phyloP scores from a whole-genome alignment of 2,888 invertebrate species.

The Drosophila lacicola region DNA sequence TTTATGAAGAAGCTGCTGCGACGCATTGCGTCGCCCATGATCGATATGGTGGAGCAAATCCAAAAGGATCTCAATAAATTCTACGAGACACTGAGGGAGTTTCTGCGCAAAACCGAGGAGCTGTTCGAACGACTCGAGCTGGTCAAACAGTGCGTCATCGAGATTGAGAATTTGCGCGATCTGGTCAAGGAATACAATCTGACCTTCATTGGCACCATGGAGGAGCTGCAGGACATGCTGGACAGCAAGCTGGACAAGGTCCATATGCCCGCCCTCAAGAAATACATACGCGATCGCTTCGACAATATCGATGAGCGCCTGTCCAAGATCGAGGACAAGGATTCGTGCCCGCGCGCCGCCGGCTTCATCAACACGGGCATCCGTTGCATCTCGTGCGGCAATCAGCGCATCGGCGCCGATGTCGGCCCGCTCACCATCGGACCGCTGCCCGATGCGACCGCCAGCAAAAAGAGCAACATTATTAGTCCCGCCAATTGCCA shows the following conservation, averaged over 20 bases:
- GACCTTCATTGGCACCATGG: slow-evolving; percentile 79
- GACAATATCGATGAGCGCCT: slow-evolving; percentile 63
- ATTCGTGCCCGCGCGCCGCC: slow-evolving; percentile 77
- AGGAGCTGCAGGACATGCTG: slow-evolving; percentile 84
- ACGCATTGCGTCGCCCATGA: slow-evolving; percentile 73
- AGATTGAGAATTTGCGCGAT: slow-evolving; percentile 68
- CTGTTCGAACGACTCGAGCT: slow-evolving; percentile 75
- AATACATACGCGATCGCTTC: slow-evolving; percentile 74
- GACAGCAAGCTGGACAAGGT: slow-evolving; percentile 83
- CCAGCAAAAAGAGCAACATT: background rate
- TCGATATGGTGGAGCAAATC: slow-evolving; percentile 70
- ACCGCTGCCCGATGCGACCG: slow-evolving; percentile 48
- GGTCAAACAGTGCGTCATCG: slow-evolving; percentile 74
- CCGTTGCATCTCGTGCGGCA: slow-evolving; percentile 80
- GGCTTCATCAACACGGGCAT: slow-evolving; percentile 75
- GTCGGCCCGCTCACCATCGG: slow-evolving; percentile 52
- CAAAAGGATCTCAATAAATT: slow-evolving; percentile 62
- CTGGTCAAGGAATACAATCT: slow-evolving; percentile 60
- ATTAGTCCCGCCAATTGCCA: slow-evolving; percentile 27
- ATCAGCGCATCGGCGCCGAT: slow-evolving; percentile 69
- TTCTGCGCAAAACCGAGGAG: slow-evolving; percentile 65
- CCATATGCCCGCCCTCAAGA: slow-evolving; percentile 83
- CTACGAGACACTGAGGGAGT: slow-evolving; percentile 63
- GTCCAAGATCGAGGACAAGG: slow-evolving; percentile 53
- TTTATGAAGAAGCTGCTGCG: slow-evolving; percentile 82